Percentiles rank a stretch among this genome's conserved stretches.
Evolutionary conservation across 1,140 invertebrate genomes (phyloP).

Genomic region (Camponotus pennsylvanicus): DNA sequence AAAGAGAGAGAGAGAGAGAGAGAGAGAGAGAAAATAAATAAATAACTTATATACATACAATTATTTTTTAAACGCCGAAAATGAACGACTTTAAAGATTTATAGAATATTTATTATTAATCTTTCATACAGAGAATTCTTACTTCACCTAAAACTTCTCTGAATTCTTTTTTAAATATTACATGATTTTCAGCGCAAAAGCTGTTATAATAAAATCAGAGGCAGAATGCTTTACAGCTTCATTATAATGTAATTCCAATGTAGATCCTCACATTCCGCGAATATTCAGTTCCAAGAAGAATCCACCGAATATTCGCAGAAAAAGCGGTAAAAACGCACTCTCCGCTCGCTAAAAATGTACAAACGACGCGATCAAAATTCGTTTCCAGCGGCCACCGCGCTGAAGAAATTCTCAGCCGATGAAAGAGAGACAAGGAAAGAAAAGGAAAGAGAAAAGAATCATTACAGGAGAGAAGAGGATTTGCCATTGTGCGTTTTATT

Average conservation of each 20-base stretch:
- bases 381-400: conserved; percentile 16
- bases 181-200: not conserved
- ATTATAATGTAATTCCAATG: conserved; percentile 48
- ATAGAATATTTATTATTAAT: not conserved
- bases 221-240: conserved; percentile 31
- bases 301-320: conserved; percentile 32
- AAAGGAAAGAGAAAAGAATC: conserved; percentile 51
- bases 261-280: conserved; percentile 28
- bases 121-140: not conserved
- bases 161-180: not conserved
- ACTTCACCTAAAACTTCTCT: not conserved
- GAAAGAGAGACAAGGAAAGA: not conserved
- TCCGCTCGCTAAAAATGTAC: conserved; percentile 45
- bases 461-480: conserved; percentile 68
- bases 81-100: not conserved
- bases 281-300: conserved; percentile 28
- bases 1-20: too few species aligned
- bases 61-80: not conserved
- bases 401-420: conserved; percentile 49
- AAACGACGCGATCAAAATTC: conserved; percentile 56
- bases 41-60: not conserved
- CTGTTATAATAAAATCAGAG: conserved; percentile 33
- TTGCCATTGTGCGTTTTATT: conserved; percentile 59
- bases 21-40: not conserved
- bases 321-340: conserved; percentile 33